Evolutionary conservation across 2,888 invertebrate genomes (phyloP), one percentile per base, ranked within the genome.

Genomic region (Drosophila atripex): DNA sequence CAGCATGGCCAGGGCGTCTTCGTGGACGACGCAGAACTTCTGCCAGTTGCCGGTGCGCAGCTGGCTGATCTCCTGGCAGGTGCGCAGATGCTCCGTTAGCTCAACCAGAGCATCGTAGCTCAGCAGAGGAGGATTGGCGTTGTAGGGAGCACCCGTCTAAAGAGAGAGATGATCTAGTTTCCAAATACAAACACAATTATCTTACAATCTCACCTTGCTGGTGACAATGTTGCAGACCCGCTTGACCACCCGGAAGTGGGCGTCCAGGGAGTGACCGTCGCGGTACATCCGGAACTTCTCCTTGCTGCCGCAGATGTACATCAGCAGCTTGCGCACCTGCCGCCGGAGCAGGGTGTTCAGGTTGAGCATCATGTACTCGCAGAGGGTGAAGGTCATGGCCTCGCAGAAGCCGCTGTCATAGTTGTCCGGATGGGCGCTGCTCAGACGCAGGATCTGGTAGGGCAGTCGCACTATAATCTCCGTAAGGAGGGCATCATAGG

Each of bases 1-100:
- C 86, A 98, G 95, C 78, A 97, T 95, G 25, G 97, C 93, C 50
- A 98, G 94, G 4, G 95, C 95, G 77, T 93, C 93, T 28, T 95
- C 94, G 85, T 96, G 95, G 35, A 93, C 93, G 2, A 94, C 91
- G 88, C 97, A 98, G 90, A 96, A 96, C 88, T 95, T 94, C 91
- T 99, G 98, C 99, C 99, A 99, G 92, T 99, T 99, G 77, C 96
- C 95, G 0, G 98, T 97, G 56, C 99, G 95, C 55, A 95, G 95
- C 54, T 95, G 94, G 35, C 98, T 98, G 63, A 99, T 97, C 91
- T 99, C 99, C 53, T 96, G 95, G 85, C 98, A 98, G 4, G 96
- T 95, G 91, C 98, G 98, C 71, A 99, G 93, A 91, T 98, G 98
- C 84, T 99, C 99, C 88, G 99, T 97, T 60, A 99, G 93, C 78